Percentiles rank a stretch among this genome's conserved stretches.
These are phyloP conservation scores for Dicentrarchus labrax DNA, from an alignment of 2,113 vertebrate species.

Conservation along the genomic window DNA sequence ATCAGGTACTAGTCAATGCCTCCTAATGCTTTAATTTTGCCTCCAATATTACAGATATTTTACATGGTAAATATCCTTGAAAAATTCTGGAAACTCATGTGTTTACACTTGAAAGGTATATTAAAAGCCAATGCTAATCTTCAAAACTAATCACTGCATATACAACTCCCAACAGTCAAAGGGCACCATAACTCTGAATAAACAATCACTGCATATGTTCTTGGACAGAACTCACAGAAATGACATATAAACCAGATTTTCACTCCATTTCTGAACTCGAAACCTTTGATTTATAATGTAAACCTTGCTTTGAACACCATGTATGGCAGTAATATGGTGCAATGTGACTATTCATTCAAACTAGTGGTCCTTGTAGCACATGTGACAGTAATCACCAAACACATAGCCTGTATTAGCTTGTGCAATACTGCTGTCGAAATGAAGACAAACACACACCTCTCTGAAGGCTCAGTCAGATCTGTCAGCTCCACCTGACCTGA, in stretches of 20 bases:
- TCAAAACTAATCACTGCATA: background rate
- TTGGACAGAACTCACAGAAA: background rate
- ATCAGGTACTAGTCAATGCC: background rate
- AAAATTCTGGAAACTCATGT: background rate
- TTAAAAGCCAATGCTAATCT: background rate
- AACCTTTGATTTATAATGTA: background rate
- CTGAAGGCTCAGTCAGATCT: conserved; percentile 10
- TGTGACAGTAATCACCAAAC: conserved; percentile 32
- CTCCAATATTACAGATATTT: background rate
- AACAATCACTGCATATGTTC: background rate
- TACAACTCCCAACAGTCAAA: background rate
- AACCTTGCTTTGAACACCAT: background rate
- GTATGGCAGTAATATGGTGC: background rate
- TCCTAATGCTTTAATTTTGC: background rate
- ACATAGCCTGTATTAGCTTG: conserved; percentile 23
- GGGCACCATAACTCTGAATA: background rate
- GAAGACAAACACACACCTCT: background rate
- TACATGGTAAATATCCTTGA: background rate
- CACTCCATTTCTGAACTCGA: background rate
- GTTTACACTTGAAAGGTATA: background rate
- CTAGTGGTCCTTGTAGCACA: conserved; percentile 3
- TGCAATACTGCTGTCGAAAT: background rate
- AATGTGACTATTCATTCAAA: background rate
- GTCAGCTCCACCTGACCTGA: conserved; percentile 29
- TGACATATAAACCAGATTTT: background rate